Base-by-base conservation (phyloP, 2,888 invertebrate genomes). In the Apamea monoglypha region DNA sequence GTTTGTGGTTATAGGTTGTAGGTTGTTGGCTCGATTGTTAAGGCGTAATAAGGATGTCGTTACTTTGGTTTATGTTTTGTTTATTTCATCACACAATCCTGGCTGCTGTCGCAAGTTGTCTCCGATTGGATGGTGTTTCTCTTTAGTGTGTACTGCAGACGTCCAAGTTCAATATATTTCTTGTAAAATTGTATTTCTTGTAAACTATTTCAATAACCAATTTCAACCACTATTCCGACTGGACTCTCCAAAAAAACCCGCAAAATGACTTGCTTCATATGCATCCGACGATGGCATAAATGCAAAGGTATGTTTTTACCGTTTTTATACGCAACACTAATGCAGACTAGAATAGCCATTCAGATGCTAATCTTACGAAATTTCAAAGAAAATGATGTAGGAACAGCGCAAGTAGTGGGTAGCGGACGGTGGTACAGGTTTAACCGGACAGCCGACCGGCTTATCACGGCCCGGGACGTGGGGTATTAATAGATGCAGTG, bases 331-430 rank as follows among this genome's bases (percentile, higher is more conserved):
- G 36, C 71, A 83, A 87, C 67, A 29, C 75, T 85, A 84, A 87
- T 80, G 63, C 47, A 73, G 74, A 78, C 73, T 82, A 88, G 79
- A 78, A 84, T 73, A 81, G 61, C 68, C 32, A 84, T 89, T 78
- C 79, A 86, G 88, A 89, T 89, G 73, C 1, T 86, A 86, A 89
- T 88, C 88, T 80, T 71, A 87, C 74, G 69, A 88, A 89, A 88
- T 78, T 82, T 88, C 81, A 89, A 84, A 86, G 84, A 86, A 86
- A 80, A 81, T 81, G 74, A 81, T 88, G 80, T 74, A 83, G 81
- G 75, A 74, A 80, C 81, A 80, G 77, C 76, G 66, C 61, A 44
- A 69, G 86, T 69, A n/a, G 75, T 84, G 75, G 81, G 75, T 80
- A 89, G 82, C 76, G 76, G 89, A 74, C 56, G 14, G 64, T 29